Conservation (phyloP, 2,113 vertebrate genomes). For the Apteryx mantelli region DNA sequence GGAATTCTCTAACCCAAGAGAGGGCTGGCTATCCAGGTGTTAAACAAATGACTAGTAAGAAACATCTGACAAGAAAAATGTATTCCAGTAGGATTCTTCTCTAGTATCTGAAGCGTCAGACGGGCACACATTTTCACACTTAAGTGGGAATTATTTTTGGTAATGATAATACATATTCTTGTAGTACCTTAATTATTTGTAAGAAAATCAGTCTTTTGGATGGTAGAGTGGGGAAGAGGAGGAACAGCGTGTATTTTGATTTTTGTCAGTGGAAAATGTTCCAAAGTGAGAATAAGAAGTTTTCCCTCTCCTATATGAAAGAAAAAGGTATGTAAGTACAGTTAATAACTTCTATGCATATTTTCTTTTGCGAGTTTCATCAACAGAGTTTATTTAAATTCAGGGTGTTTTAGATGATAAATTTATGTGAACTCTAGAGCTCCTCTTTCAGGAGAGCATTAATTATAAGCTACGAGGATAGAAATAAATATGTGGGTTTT, state of each 20-base stretch:
- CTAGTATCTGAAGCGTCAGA: not conserved
- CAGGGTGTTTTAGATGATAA: not conserved
- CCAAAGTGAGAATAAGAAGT: not conserved
- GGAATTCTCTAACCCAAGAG: not conserved
- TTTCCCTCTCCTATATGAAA: not conserved
- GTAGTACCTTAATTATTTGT: not conserved
- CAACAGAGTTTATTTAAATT: not conserved
- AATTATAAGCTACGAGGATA: not conserved
- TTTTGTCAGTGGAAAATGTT: not conserved
- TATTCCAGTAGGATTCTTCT: not conserved
- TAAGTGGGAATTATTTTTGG: not conserved
- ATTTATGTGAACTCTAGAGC: not conserved
- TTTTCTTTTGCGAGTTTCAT: not conserved
- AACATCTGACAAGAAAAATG: not conserved
- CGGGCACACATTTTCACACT: not conserved
- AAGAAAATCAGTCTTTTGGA: not conserved
- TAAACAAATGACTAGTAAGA: not conserved
- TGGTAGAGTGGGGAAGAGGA: not conserved
- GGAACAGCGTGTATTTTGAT: fast-evolving
- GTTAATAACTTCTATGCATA: not conserved
- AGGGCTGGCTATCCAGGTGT: not conserved
- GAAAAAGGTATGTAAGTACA: not conserved
- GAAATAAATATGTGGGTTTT: not conserved
- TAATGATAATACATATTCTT: not conserved
- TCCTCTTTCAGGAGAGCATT: not conserved